phyloP scores from a whole-genome alignment of 2,113 vertebrate species.

The Xenus cinereus region DNA sequence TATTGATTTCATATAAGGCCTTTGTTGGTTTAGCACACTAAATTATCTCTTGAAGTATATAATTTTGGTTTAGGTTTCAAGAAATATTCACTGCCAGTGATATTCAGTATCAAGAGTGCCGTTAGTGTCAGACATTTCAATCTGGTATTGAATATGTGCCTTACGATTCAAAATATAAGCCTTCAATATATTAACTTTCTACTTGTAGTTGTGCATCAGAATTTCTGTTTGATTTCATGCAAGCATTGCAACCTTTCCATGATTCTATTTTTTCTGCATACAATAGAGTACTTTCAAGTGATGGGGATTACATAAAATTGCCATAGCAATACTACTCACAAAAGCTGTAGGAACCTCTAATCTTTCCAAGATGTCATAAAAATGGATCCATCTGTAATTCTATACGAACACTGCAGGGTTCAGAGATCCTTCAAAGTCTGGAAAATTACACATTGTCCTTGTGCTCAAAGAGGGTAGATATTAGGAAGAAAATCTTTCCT shows the following conservation, averaged over 20 bases:
- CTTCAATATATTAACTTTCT: neutral
- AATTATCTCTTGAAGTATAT: neutral
- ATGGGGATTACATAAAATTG: neutral
- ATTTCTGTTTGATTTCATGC: neutral
- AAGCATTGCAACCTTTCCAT: neutral
- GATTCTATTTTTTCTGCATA: neutral
- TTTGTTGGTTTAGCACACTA: neutral
- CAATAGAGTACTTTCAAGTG: neutral
- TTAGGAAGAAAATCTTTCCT: neutral
- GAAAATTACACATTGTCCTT: neutral
- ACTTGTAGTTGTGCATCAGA: neutral
- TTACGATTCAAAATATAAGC: neutral
- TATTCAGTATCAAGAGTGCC: neutral
- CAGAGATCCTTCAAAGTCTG: neutral
- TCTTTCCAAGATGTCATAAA: neutral
- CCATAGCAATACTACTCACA: neutral
- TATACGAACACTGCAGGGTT: neutral
- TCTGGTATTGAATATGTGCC: neutral
- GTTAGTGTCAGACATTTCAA: neutral
- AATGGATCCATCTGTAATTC: neutral
- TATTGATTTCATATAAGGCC: neutral
- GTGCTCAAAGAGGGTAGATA: neutral
- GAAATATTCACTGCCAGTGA: neutral
- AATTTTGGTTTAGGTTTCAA: neutral
- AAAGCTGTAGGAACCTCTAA: neutral